A percentile compares a stretch with the other conserved stretches of the same genome.
phyloP scores from a whole-genome alignment of 2,113 vertebrate species.

The Phoxinus phoxinus region DNA sequence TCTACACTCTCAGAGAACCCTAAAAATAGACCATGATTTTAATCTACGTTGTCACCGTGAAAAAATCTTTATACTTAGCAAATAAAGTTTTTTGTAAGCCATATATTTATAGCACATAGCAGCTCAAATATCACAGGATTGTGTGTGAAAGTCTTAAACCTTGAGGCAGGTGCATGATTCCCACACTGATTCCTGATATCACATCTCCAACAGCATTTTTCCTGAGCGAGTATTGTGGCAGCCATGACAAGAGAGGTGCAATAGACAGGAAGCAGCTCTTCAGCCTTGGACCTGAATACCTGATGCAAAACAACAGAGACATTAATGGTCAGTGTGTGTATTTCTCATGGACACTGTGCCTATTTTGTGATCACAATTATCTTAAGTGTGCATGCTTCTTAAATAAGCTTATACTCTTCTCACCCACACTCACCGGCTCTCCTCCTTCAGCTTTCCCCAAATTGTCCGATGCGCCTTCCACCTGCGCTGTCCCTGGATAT shows the following conservation, averaged over 20 bases:
- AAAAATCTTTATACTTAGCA: background rate
- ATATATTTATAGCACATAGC: background rate
- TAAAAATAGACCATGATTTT: background rate
- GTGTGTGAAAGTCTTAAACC: slow-evolving; percentile 62
- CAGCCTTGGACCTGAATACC: slow-evolving; percentile 76
- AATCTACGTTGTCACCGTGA: background rate
- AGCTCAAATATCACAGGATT: background rate
- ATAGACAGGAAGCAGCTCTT: slow-evolving; percentile 74
- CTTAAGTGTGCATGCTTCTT: background rate
- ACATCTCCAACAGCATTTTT: slow-evolving; percentile 87
- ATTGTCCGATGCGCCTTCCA: slow-evolving; percentile 48
- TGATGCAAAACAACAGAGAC: slow-evolving; percentile 58
- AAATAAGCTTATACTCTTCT: background rate
- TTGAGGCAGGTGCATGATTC: slow-evolving; percentile 94
- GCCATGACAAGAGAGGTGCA: slow-evolving; percentile 84
- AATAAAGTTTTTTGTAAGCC: background rate
- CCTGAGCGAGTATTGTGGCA: slow-evolving; percentile 85
- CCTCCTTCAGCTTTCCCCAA: slow-evolving; percentile 55
- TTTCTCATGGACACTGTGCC: background rate
- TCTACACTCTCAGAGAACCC: background rate
- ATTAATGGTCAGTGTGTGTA: background rate
- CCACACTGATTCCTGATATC: slow-evolving; percentile 88
- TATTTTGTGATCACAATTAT: slow-evolving; percentile 6
- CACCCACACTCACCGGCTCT: slow-evolving; percentile 62
- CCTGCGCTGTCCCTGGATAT: slow-evolving; percentile 60